Evolutionary conservation across 1,140 invertebrate genomes (phyloP).

Genomic region (Araneus ventricosus): DNA sequence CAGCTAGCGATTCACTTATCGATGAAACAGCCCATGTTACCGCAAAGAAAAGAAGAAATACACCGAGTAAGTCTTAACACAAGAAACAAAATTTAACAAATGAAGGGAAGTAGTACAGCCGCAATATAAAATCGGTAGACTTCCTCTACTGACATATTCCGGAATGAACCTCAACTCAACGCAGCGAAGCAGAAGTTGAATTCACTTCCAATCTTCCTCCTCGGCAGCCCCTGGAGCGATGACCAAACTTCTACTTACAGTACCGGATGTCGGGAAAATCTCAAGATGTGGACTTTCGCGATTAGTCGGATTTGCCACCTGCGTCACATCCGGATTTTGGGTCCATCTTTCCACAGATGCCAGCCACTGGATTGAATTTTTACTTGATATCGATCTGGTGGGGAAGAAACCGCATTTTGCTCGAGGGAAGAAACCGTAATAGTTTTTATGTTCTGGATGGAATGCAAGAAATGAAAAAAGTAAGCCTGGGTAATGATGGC

Average conservation of each 20-base stretch:
- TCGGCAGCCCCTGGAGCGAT: not conserved
- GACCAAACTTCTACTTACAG: not conserved
- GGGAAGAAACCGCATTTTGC: not conserved
- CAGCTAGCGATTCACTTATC: too few relatives aligned
- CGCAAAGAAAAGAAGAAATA: too few relatives aligned
- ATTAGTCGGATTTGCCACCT: constrained; percentile 42
- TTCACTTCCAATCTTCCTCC: not conserved
- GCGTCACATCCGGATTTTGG: constrained; percentile 39
- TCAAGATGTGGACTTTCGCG: constrained; percentile 3
- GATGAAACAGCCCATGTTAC: too few relatives aligned
- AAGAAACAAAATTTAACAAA: too few relatives aligned
- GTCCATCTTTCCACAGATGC: not conserved
- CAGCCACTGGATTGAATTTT: not conserved
- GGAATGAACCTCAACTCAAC: not conserved
- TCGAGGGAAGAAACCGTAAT: not conserved
- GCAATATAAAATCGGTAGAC: not conserved
- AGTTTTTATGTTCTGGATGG: not conserved
- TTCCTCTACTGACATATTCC: not conserved
- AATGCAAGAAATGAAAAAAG: not conserved
- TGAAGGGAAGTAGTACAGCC: too few relatives aligned
- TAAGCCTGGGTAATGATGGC: too few relatives aligned
- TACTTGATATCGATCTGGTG: not conserved
- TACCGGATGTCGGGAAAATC: not conserved
- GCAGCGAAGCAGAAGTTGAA: not conserved
- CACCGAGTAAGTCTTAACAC: too few relatives aligned